Evolutionary conservation across 1,140 invertebrate species (phyloP), one percentile per base, ranked within the genome.

Genomic region (Panagrolaimus sp.): DNA sequence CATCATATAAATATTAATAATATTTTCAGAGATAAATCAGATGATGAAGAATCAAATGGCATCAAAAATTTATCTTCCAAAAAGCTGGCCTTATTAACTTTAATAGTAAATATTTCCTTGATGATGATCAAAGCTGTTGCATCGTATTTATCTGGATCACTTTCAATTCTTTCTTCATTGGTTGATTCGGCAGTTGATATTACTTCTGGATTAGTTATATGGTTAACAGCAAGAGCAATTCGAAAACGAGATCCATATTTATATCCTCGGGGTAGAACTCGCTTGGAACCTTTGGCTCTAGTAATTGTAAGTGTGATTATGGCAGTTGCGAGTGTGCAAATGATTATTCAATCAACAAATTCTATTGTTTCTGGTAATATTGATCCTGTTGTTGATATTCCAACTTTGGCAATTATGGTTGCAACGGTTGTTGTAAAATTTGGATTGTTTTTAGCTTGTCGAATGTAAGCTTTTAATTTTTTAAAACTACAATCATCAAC

Each of bases 181-280:
- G 84, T 86, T 4, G 85, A 86, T 77, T 85, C 84, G 15, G 75
- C 75, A 8, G 83, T 86, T 9, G 85, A 86, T 75, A 81, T 86
- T 8, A 74, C 84, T 3, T 83, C 83, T 44, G 85, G 85, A 43
- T 32, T 77, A 0, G 80, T 86, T 21, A 85, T 86, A 67, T 86
- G 84, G 83, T 79, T 83, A 72, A 85, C 84, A 1, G 78, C 75
- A n/a, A 63, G 84, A 10, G 83, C 84, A 24, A 84, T 86, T 43
- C 83, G 79, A 64, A 83, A 79, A 17, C 73, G 79, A 17, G 82
- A 86, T 73, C 83, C 83, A 5, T 86, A 86, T 70, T 55, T 77
- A 43, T 86, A 86, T 77, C 85, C 85, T 15, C 78, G 83, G 65
- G 85, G 85, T 79, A 68, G 84, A 63, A 86, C 85, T 15, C 75